phyloP scores from a whole-genome alignment of 2,888 invertebrate genomes.

The Ormyrus rosae region DNA sequence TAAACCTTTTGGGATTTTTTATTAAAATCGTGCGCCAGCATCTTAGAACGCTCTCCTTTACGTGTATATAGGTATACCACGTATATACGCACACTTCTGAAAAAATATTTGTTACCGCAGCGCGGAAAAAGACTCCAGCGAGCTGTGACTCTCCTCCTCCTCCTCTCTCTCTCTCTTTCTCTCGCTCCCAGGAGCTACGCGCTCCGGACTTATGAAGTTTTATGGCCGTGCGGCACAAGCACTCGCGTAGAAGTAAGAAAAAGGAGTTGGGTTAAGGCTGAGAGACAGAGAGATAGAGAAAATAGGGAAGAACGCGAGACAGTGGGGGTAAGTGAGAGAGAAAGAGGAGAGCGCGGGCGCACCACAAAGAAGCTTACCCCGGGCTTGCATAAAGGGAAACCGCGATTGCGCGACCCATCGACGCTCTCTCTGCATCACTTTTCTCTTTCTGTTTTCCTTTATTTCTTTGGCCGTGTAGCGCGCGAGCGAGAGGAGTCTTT shows the following conservation, averaged over 20 bases:
- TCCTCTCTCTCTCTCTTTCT: neutral
- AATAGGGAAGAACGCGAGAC: too few species aligned
- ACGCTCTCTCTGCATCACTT: neutral
- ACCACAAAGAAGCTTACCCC: conserved; percentile 42
- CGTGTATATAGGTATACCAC: neutral
- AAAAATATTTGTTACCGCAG: conserved; percentile 36
- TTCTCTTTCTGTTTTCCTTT: conserved; percentile 20
- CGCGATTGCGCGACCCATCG: conserved; percentile 49
- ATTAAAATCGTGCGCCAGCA: conserved; percentile 37
- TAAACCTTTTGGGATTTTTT: conserved; percentile 14
- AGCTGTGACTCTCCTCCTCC: conserved; percentile 2
- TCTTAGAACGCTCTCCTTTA: too few species aligned
- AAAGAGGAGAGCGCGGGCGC: too few species aligned
- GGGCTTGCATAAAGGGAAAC: conserved; percentile 47
- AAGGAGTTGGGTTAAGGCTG: conserved; percentile 34
- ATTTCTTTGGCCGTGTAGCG: conserved; percentile 5
- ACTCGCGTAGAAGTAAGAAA: conserved; percentile 37
- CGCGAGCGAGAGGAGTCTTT: conserved; percentile 36
- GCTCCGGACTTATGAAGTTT: conserved; percentile 52
- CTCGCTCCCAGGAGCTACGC: neutral
- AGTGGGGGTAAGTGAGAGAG: too few species aligned
- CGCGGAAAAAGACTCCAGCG: neutral
- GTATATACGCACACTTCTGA: neutral
- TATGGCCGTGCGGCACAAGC: conserved; percentile 33
- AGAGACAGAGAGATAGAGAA: too few species aligned